Conservation (phyloP, 2,888 invertebrate species). For the Dione vanillae region DNA sequence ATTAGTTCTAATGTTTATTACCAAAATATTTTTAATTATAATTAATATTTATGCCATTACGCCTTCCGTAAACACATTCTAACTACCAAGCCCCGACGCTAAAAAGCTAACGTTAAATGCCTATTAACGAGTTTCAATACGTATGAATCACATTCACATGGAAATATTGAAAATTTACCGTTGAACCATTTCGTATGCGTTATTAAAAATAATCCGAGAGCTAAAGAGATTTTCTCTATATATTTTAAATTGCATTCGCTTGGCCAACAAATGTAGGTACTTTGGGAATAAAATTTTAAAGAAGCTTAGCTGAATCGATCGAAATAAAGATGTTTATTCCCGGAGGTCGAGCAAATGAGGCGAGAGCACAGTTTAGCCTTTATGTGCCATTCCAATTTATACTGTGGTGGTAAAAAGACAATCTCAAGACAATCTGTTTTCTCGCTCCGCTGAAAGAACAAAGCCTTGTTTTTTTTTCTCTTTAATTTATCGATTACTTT, state of each 20-base stretch:
- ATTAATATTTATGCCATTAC: too few relatives aligned
- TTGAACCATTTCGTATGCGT: constrained; percentile 20
- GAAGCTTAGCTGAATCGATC: constrained; percentile 24
- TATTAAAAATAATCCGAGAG: constrained; percentile 23
- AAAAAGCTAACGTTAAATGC: not conserved
- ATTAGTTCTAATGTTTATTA: too few relatives aligned
- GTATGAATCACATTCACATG: constrained; percentile 1
- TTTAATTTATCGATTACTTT: constrained; percentile 6
- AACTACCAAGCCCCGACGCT: not conserved
- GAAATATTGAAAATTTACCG: constrained; percentile 16
- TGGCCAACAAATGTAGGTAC: not conserved
- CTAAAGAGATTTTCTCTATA: constrained; percentile 16
- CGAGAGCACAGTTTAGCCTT: constrained; percentile 41
- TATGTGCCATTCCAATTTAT: constrained; percentile 44
- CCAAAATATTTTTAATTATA: too few relatives aligned
- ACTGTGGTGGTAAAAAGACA: constrained; percentile 40
- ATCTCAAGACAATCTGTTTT: constrained; percentile 38
- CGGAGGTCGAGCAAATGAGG: constrained; percentile 41
- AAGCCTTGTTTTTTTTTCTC: not conserved
- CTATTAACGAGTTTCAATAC: constrained; percentile 11
- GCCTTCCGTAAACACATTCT: not conserved
- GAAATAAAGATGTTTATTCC: constrained; percentile 37
- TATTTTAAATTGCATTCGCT: constrained; percentile 23
- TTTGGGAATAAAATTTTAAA: constrained; percentile 25
- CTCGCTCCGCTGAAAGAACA: constrained; percentile 30